These are phyloP conservation scores for Sitobion miscanthi DNA, from an alignment of 1,140 invertebrate species.

Conservation along the genomic window DNA sequence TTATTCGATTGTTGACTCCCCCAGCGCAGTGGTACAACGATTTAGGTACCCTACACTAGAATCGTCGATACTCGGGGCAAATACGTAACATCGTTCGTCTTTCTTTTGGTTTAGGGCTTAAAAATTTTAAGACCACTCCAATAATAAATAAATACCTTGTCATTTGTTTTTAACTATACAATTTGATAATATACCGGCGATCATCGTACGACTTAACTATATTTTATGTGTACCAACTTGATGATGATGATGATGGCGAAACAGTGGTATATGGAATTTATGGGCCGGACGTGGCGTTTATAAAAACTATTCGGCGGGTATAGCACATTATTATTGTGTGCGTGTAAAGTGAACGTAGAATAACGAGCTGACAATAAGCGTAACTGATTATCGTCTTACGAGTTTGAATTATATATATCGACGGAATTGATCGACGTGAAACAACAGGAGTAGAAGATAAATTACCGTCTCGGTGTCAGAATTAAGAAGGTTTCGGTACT, in stretches of 20 bases:
- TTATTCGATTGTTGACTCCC: neutral
- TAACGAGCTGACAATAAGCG: neutral
- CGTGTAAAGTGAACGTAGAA: neutral
- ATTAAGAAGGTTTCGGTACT: neutral
- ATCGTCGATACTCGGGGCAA: neutral
- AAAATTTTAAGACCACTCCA: no score
- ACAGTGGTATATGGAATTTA: neutral
- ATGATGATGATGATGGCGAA: neutral
- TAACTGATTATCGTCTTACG: slow-evolving; percentile 20
- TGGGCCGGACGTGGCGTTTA: neutral
- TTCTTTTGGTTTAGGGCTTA: no score
- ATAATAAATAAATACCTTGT: no score
- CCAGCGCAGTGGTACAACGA: neutral
- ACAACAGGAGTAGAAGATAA: neutral
- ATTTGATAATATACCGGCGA: neutral
- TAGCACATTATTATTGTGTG: neutral
- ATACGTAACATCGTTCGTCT: no score
- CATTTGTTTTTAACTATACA: neutral
- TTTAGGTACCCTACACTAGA: neutral
- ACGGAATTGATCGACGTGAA: neutral
- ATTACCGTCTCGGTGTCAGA: neutral
- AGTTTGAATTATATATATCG: slow-evolving; percentile 2
- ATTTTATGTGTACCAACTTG: neutral
- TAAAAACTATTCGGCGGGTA: neutral
- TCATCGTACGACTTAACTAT: neutral